A percentile compares a stretch with the other conserved stretches of the same genome.
phyloP scores from a whole-genome alignment of 2,797 vertebrate species.

The Brachyalestes nurse region DNA sequence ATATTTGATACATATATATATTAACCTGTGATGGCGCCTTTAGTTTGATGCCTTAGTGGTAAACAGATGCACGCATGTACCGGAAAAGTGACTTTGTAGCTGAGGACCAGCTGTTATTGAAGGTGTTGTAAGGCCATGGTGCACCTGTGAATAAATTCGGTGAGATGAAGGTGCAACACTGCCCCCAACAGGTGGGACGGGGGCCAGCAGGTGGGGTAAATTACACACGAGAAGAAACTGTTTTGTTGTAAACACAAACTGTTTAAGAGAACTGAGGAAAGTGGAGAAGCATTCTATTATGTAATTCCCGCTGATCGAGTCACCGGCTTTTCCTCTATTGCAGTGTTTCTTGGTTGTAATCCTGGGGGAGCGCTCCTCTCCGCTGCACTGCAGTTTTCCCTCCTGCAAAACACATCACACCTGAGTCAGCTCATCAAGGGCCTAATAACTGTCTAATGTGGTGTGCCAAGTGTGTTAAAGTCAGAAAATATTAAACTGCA shows the following conservation, averaged over 20 bases:
- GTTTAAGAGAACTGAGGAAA: background rate
- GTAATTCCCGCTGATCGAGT: background rate
- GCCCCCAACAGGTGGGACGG: background rate
- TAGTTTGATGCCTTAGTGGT: background rate
- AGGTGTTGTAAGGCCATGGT: too few species aligned
- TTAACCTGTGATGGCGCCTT: too few species aligned
- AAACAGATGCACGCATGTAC: background rate
- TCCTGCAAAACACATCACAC: background rate
- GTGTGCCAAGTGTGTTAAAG: background rate
- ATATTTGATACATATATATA: too few species aligned
- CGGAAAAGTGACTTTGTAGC: background rate
- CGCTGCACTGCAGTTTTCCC: background rate
- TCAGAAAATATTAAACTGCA: background rate
- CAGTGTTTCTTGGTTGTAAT: background rate
- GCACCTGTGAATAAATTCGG: background rate
- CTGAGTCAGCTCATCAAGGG: background rate
- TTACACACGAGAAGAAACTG: background rate
- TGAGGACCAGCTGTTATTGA: background rate
- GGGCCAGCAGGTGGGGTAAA: background rate
- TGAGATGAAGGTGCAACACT: slow-evolving; percentile 3
- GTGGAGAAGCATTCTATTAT: background rate
- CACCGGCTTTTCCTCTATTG: background rate
- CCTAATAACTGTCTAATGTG: background rate
- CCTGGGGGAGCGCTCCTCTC: background rate
- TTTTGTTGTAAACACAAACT: background rate